A percentile compares a stretch with the other conserved stretches of the same genome.
Conservation (phyloP, 2,888 invertebrate genomes). For the Oscheius onirici region DNA sequence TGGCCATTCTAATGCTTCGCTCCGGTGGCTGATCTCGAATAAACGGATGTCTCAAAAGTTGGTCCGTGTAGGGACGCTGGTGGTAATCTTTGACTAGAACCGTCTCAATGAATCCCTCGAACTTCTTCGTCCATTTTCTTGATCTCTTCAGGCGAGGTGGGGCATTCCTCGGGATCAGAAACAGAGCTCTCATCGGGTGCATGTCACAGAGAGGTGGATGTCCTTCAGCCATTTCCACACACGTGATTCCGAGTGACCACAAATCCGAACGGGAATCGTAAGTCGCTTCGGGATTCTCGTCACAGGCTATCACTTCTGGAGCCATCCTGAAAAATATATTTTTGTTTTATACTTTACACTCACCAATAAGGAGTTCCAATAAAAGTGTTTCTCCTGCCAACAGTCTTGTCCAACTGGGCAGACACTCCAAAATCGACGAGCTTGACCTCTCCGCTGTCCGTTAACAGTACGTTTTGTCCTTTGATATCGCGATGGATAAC, state of each 20-base stretch:
- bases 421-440: conserved; percentile 99
- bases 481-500: conserved; percentile 97
- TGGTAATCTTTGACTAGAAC: conserved; percentile 98
- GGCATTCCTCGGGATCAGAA: conserved; percentile 80
- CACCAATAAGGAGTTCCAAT: conserved; percentile 82
- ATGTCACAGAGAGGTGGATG: conserved; percentile 88
- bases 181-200: conserved; percentile 93
- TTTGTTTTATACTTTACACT: no score
- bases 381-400: conserved; percentile 97
- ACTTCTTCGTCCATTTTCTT: conserved; percentile 82
- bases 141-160: conserved; percentile 88
- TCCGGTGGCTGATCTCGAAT: conserved; percentile 98
- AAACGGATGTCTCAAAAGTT: conserved; percentile 89
- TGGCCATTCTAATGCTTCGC: conserved; percentile 94
- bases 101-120: conserved; percentile 86
- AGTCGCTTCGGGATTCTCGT: conserved; percentile 99
- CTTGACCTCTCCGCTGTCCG: conserved; percentile 98
- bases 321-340: conserved; percentile 89
- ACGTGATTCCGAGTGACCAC: conserved; percentile 84
- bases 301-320: conserved; percentile 98
- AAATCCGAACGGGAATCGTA: conserved; percentile 84
- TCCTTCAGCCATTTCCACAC: conserved; percentile 96
- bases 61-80: conserved; percentile 96
- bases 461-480: conserved; percentile 97
- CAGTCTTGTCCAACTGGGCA: conserved; percentile 97